Base-by-base conservation (phyloP, 2,888 invertebrate genomes). In the Drosophila robusta region DNA sequence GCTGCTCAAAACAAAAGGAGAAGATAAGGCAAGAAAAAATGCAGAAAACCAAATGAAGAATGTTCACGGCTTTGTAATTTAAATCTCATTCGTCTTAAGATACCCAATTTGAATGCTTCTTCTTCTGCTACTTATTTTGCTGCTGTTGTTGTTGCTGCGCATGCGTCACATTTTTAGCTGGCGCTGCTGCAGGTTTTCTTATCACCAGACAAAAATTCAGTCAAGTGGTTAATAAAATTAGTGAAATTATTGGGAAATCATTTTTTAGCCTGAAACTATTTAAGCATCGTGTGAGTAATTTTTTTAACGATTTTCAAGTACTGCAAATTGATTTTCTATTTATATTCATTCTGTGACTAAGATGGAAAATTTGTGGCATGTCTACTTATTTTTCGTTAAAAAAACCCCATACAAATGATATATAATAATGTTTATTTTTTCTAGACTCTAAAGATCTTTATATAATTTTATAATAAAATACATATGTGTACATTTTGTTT, bases 51-150 rank as follows among this genome's bases (percentile, higher is more conserved):
- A 66, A 55, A 38, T 46, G 39, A 38, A 52, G 47, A 58, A 74
- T 70, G 68, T 74, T 85, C 82, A 78, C 88, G 68, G 67, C 61
- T 79, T 49, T 69, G 81, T 82, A 86, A 82, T 69, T 79, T 54
- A 82, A 88, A 66, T 76, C 78, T 61, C 36, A 49, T n/a, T 66
- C 36, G 54, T 57, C 50, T 46, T 4, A 47, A 56, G 42, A 29
- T 29, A 54, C n/a, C 42, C 55, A 65, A 12, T 24, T 45, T 34
- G 36, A 38, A 29, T 45, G 56, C 24, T 44, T 39, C 9, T 29
- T 41, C 34, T 52, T 14, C 12, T 57, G 11, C 45, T 45, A 32
- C 45, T 16, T 11, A 34, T 14, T 50, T 38, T 16, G 42, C 18
- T 56, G 29, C 34, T 76, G 44, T 22, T 78, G 34, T 55, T 67